A percentile compares a stretch with the other conserved stretches of the same genome.
phyloP scores from a whole-genome alignment of 2,113 vertebrate genomes.

The Parotia lawesii region DNA sequence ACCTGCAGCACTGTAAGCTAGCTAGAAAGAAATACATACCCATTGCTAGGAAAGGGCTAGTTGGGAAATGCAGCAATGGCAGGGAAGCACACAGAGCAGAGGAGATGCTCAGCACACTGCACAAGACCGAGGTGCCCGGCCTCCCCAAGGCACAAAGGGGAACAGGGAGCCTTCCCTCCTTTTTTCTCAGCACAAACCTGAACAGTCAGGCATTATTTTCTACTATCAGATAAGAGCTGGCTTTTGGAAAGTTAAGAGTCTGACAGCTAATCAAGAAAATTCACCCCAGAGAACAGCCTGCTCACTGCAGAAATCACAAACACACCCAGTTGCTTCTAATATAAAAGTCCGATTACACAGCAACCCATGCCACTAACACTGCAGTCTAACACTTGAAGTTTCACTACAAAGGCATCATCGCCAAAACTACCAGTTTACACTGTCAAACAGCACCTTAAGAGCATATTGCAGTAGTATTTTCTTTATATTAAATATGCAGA shows the following conservation, averaged over 20 bases:
- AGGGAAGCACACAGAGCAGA: background rate
- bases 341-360: accelerated
- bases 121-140: background rate
- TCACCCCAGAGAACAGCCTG: background rate
- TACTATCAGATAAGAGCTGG: background rate
- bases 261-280: background rate
- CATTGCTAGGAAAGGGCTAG: background rate
- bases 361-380: background rate
- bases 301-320: background rate
- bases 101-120: background rate
- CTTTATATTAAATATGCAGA: background rate
- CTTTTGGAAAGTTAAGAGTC: background rate
- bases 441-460: background rate
- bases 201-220: background rate
- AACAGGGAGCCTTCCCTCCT: background rate
- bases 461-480: background rate
- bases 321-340: background rate
- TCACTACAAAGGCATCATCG: background rate
- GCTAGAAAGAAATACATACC: background rate
- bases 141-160: background rate
- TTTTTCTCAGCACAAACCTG: background rate
- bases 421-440: background rate
- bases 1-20: background rate
- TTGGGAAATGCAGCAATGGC: background rate
- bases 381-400: background rate